Percentiles rank a stretch among this genome's conserved stretches.
phyloP scores from a whole-genome alignment of 2,888 invertebrate species.

The Pristionchus mayeri region DNA sequence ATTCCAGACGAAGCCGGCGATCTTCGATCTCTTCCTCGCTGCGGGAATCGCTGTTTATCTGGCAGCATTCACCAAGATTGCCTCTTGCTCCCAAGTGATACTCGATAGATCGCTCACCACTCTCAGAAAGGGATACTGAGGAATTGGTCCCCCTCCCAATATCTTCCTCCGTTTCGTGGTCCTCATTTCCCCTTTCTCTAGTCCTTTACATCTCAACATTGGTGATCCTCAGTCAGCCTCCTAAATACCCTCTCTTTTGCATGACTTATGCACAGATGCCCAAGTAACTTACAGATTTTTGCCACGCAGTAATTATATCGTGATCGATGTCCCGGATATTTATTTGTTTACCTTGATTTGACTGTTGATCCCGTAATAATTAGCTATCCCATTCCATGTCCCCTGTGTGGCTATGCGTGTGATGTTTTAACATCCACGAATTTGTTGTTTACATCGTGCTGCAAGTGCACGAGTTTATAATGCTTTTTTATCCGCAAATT shows the following conservation, averaged over 20 bases:
- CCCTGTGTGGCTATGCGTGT: constrained; percentile 2
- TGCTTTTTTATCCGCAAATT: not conserved
- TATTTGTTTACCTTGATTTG: not conserved
- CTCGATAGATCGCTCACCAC: constrained; percentile 27
- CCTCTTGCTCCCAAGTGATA: constrained; percentile 18
- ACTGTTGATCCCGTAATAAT: not conserved
- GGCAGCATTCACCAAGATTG: constrained; percentile 83
- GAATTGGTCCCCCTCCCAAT: not conserved
- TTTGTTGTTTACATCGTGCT: constrained; percentile 13
- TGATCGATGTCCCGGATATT: not conserved
- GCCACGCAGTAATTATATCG: not conserved
- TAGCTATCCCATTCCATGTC: constrained; percentile 1
- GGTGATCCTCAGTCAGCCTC: constrained; percentile 22
- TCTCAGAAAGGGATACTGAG: constrained; percentile 41
- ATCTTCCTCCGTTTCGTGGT: constrained; percentile 25
- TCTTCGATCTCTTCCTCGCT: constrained; percentile 95
- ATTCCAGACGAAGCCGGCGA: constrained; percentile 87
- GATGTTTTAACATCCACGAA: not conserved
- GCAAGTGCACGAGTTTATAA: not conserved
- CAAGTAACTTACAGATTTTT: constrained; percentile 25
- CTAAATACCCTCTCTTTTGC: constrained; percentile 1
- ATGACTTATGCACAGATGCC: not conserved
- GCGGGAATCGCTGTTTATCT: constrained; percentile 89
- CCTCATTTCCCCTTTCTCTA: not conserved
- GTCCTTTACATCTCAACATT: constrained; percentile 6